Percentiles rank a stretch among this genome's conserved stretches.
These are phyloP conservation scores for Trissolcus basalis DNA, from an alignment of 1,140 invertebrate species.

Conservation along the genomic window DNA sequence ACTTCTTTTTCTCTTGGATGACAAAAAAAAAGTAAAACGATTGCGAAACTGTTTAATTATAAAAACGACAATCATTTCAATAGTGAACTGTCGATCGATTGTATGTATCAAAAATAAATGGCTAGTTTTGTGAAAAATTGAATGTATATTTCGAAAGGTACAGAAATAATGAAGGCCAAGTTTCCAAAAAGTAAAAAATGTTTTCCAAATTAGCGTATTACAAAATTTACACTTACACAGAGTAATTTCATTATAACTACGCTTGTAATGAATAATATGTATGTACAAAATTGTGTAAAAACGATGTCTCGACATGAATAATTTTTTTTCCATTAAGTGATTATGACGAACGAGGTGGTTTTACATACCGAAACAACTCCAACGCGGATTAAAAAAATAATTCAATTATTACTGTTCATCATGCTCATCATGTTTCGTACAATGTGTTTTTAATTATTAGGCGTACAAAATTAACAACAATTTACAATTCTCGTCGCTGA, in stretches of 20 bases:
- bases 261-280: constrained; percentile 32
- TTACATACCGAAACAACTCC: neutral
- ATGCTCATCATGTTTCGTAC: too few relatives aligned
- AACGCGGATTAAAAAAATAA: too few relatives aligned
- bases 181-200: constrained; percentile 66
- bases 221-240: constrained; percentile 60
- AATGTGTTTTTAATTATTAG: neutral
- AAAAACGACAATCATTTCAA: too few relatives aligned
- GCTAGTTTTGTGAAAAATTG: too few relatives aligned
- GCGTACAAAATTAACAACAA: constrained; percentile 6
- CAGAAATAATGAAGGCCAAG: constrained; percentile 49
- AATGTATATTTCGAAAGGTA: neutral
- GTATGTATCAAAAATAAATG: too few relatives aligned
- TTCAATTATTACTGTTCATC: too few relatives aligned
- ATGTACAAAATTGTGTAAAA: constrained; percentile 48
- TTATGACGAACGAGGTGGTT: constrained; percentile 12
- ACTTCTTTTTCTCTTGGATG: too few relatives aligned
- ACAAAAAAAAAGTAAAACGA: too few relatives aligned
- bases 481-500: neutral
- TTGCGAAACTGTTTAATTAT: too few relatives aligned
- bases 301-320: constrained; percentile 8
- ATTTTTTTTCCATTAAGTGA: constrained; percentile 9
- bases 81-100: too few relatives aligned
- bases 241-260: constrained; percentile 38
- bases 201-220: constrained; percentile 64